Base-by-base conservation (phyloP, 1,140 invertebrate genomes). In the Drosophila suzukii region DNA sequence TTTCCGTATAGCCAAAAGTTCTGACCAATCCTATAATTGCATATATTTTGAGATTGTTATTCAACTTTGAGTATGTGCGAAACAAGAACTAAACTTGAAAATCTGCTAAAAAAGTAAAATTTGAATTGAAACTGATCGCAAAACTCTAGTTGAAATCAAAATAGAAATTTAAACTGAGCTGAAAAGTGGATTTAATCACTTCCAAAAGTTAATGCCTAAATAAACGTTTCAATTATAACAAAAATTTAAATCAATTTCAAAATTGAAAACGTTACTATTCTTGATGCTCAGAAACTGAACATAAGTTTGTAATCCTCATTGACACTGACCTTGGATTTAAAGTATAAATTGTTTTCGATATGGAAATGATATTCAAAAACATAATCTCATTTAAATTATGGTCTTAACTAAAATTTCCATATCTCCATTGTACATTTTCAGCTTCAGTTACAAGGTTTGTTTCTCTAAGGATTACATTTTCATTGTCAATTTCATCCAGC, bases 121-220 rank as follows among this genome's bases (percentile, higher is more conserved):
- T 62, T 47, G 24, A 49, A 76, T 34, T 53, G 73, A 41, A 51
- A 41, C 53, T 67, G 58, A 62, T 41, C 24, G 51, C 53, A 56
- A 78, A 67, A 59, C 55, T 63, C 47, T 24, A 47, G 6, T 13
- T 12, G 47, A 76, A 76, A 36, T 15, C 10, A 66, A 57, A 6
- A 13, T 12, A 8, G 34, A 47, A 32, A 17, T 20, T 38, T 6
- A 51, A 67, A 63, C 32, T 27, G 20, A 13, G 1, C 30, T 17
- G n/a, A 32, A 51, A 34, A 24, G 3, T 38, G 12, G 20, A 27
- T 12, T 39, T 13, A 57, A 61, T n/a, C 24, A 30, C 20, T 4
- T 6, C 6, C 8, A 7, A 5, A 56, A 61, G 20, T 57, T 30
- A 17, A 13, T n/a, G 0, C 1, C 11, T 4, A 57, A 46, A 2